Evolutionary conservation across 2,888 invertebrate genomes (phyloP).

Genomic region (Heliconius sara): DNA sequence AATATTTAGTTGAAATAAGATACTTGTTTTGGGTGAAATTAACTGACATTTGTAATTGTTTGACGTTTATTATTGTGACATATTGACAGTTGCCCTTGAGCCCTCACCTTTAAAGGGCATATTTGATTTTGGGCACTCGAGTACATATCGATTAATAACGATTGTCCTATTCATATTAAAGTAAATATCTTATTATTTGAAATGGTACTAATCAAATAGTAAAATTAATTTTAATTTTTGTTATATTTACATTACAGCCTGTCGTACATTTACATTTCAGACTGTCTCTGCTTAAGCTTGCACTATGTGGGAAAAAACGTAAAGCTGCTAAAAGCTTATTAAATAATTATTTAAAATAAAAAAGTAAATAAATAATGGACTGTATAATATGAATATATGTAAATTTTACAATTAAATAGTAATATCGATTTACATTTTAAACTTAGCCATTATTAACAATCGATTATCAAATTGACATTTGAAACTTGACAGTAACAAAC

Average conservation of each 20-base stretch:
- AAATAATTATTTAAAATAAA: too few species aligned
- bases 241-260: too few species aligned
- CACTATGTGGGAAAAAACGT: too few species aligned
- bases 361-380: too few species aligned
- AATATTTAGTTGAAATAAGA: slow-evolving; percentile 12
- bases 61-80: slow-evolving; percentile 26
- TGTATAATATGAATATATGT: not conserved
- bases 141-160: not conserved
- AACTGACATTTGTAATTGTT: slow-evolving; percentile 15
- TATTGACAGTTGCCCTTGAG: slow-evolving; percentile 21
- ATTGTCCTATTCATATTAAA: not conserved
- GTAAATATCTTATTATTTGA: not conserved
- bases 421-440: not conserved
- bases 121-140: not conserved
- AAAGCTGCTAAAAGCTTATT: too few species aligned
- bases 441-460: not conserved
- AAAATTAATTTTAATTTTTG: too few species aligned
- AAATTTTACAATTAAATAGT: not conserved
- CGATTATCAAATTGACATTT: slow-evolving; percentile 13
- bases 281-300: too few species aligned
- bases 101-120: slow-evolving; percentile 2
- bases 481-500: slow-evolving; percentile 11
- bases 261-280: too few species aligned
- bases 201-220: too few species aligned
- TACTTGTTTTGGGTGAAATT: slow-evolving; percentile 16